Conservation (phyloP, 2,113 vertebrate species). For the Morone saxatilis region DNA sequence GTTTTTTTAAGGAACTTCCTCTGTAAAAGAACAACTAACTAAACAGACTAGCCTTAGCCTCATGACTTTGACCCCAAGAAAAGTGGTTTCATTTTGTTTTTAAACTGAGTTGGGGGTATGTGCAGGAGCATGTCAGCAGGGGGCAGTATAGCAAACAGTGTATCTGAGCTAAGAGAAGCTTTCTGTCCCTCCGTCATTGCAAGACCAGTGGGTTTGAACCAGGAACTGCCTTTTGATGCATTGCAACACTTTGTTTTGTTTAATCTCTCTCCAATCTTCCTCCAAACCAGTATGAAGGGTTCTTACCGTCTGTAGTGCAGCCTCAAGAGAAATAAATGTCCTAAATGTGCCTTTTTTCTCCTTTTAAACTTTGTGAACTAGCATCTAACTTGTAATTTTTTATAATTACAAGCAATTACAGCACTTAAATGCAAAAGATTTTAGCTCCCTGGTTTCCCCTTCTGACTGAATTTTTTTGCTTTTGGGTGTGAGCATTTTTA, state of each 20-base stretch:
- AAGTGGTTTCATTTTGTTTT: neutral
- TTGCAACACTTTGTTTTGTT: neutral
- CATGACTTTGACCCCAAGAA: neutral
- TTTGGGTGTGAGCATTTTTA: slow-evolving; percentile 29
- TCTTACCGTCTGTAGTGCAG: neutral
- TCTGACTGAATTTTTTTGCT: slow-evolving; percentile 18
- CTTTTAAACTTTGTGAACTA: neutral
- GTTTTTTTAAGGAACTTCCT: neutral
- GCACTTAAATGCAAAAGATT: slow-evolving; percentile 35
- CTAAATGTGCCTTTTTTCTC: neutral
- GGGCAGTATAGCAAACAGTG: slow-evolving; percentile 57
- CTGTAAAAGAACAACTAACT: neutral
- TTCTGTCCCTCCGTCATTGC: neutral
- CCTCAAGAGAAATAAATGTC: neutral
- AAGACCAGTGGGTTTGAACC: neutral
- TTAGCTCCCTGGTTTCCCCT: neutral
- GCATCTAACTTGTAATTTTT: neutral
- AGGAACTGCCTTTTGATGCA: neutral
- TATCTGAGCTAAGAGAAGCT: neutral
- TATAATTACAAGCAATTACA: slow-evolving; percentile 3
- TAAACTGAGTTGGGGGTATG: neutral
- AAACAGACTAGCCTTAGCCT: neutral
- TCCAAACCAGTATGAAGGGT: neutral
- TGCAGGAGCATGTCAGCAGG: slow-evolving; percentile 59
- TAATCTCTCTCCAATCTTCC: neutral